Evolutionary conservation across 2,797 vertebrate genomes (phyloP).

Genomic region (Sebastes baramenuke): DNA sequence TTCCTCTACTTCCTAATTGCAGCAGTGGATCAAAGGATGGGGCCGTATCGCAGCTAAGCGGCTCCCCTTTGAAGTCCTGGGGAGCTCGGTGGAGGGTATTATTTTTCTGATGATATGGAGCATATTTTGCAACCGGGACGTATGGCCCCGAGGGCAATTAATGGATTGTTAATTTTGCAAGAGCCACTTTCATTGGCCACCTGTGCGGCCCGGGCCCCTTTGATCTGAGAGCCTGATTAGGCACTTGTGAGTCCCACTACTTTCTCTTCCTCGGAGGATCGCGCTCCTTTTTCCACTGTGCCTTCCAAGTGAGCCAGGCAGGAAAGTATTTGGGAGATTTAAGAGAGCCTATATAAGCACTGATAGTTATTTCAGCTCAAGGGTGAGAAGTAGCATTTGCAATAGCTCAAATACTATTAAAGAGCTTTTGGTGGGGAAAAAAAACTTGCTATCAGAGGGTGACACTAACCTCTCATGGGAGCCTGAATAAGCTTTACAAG

Average conservation of each 20-base stretch:
- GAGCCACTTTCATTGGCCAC: slow-evolving; percentile 80
- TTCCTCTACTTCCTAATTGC: slow-evolving; percentile 78
- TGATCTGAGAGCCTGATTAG: slow-evolving; percentile 82
- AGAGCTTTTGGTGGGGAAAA: slow-evolving; percentile 38
- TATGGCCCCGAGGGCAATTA: slow-evolving; percentile 74
- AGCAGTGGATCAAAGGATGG: slow-evolving; percentile 76
- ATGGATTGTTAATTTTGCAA: slow-evolving; percentile 79
- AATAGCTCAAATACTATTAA: slow-evolving; percentile 75
- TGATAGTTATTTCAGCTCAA: slow-evolving; percentile 84
- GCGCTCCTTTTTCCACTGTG: slow-evolving; percentile 79
- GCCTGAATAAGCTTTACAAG: slow-evolving; percentile 18
- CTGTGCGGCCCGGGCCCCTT: slow-evolving; percentile 72
- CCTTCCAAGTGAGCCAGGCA: slow-evolving; percentile 83
- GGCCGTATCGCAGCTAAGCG: slow-evolving; percentile 69
- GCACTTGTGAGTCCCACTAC: slow-evolving; percentile 71
- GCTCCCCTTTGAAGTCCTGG: slow-evolving; percentile 77
- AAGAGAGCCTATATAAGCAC: slow-evolving; percentile 82
- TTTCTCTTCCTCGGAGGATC: slow-evolving; percentile 76
- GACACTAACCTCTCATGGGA: slow-evolving; percentile 41
- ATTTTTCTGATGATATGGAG: slow-evolving; percentile 82
- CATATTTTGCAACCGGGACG: slow-evolving; percentile 77
- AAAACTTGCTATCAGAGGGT: slow-evolving; percentile 33
- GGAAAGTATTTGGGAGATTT: slow-evolving; percentile 86
- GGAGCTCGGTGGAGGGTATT: slow-evolving; percentile 71
- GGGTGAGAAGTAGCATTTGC: slow-evolving; percentile 79